Conservation (phyloP, 1,140 invertebrate species). For the Eufriesea mexicana region DNA sequence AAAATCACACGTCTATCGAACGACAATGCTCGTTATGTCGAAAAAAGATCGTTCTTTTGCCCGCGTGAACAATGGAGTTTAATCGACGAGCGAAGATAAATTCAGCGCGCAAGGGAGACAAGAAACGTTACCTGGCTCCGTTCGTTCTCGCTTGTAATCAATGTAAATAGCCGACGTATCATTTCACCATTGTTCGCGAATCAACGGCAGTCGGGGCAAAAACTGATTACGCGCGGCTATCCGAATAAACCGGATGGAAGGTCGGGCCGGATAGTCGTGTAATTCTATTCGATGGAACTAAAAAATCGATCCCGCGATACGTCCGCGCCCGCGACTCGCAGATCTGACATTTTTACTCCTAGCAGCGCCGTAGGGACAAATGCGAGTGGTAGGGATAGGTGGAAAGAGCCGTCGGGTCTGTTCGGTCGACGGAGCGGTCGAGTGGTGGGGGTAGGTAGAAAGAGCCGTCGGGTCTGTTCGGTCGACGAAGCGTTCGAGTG, state of each 20-base stretch:
- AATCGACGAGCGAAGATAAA: not conserved
- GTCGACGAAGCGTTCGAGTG: not conserved
- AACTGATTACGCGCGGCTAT: slow-evolving; percentile 37
- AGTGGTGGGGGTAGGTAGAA: not conserved
- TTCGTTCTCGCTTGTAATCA: slow-evolving; percentile 10
- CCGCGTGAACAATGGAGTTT: not conserved
- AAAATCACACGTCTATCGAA: no score
- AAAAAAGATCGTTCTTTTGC: no score
- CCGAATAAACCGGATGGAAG: slow-evolving; percentile 35
- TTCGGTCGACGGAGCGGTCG: no score
- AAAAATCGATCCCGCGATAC: slow-evolving; percentile 12
- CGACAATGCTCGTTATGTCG: no score
- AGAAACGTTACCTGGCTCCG: not conserved
- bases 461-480: no score
- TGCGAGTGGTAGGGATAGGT: no score
- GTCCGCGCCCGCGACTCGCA: no score
- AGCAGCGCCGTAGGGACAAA: no score
- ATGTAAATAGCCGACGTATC: slow-evolving; percentile 34
- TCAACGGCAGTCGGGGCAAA: slow-evolving; percentile 5
- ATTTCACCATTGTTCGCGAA: slow-evolving; percentile 37
- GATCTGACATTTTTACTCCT: no score
- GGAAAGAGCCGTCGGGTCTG: no score
- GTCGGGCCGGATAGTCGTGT: slow-evolving; percentile 32
- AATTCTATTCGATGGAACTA: slow-evolving; percentile 56
- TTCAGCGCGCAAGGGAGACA: not conserved